Evolutionary conservation across 2,797 vertebrate genomes (phyloP), one percentile per base, ranked within the genome.

Genomic region (Chaetophractus vellerosus): DNA sequence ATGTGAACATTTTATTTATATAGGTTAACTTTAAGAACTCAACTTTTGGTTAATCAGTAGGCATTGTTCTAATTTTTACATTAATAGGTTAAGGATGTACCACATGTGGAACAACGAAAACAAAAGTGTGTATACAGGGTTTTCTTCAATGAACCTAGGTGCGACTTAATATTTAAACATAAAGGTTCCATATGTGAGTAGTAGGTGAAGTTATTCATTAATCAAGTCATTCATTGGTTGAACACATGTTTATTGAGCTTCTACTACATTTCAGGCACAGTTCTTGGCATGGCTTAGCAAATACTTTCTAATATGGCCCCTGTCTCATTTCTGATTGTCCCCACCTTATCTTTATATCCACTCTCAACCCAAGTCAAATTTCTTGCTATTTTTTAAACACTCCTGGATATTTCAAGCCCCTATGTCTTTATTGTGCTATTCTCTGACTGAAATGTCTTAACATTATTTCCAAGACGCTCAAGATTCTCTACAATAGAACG

Each of bases 1-100:
- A 90, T 79, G 14, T 94, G 31, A 97, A 91, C 69, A 85, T 84
- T 86, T 75, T 76, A 55, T 79, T 86, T 90, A 69, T 15, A 68
- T 1, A 76, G 41, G 6, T 74, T 89, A 89, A 72, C 1, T 69
- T 95, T 68, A 93, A 94, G 59, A 93, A 90, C 28, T 48, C 9
- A 55, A 88, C 9, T 79, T 75, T 18, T 59, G 82, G 36, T 45
- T 69, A 5, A 48, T 92, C 41, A 63, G 28, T 66, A 79, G 45
- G 18, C 91, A 88, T 2, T 24, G n/a, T 89, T 87, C 28, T 80
- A 52, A 81, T 10, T 72, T 11, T 88, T 72, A 71, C 0, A 82
- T 52, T 63, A 68, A 64, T 6, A 79, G 7, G 6, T 76, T 50
- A 91, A 78, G 21, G 19, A 57, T 72, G 33, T 52, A n/a, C 5